Conservation (phyloP, 2,797 vertebrate genomes). For the Cryptoprocta ferox region DNA sequence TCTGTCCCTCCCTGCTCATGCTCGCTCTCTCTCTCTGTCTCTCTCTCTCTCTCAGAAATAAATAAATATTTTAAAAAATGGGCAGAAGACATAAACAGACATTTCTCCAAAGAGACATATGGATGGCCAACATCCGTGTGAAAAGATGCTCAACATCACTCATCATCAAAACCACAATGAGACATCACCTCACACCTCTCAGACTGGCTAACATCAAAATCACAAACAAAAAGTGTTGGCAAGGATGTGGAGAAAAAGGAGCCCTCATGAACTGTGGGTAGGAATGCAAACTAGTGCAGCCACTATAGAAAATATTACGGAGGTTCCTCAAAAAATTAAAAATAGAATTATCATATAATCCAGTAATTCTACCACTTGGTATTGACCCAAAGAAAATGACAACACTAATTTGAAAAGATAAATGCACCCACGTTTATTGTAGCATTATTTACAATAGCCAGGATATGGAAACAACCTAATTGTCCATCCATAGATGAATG, state of each 20-base stretch:
- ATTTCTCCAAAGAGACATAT: background rate
- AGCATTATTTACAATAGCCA: background rate
- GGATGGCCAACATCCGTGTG: background rate
- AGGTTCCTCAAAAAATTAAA: background rate
- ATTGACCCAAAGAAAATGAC: background rate
- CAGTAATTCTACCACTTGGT: background rate
- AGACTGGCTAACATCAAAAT: background rate
- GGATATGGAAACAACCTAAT: background rate
- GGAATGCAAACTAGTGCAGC: background rate
- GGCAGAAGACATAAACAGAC: background rate
- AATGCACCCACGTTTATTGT: background rate
- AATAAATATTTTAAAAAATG: no score
- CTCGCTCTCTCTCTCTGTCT: no score
- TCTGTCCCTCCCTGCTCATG: no score
- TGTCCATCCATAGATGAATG: background rate
- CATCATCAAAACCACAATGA: background rate
- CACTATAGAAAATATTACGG: background rate
- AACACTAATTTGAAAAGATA: background rate
- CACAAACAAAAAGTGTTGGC: background rate
- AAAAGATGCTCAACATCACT: background rate
- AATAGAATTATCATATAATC: background rate
- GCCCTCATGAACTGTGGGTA: background rate
- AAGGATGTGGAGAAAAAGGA: background rate
- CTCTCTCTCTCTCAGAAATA: no score
- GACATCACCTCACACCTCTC: background rate